These are phyloP conservation scores for Epinephelus lanceolatus DNA, from an alignment of 2,113 vertebrate genomes.

Conservation along the genomic window DNA sequence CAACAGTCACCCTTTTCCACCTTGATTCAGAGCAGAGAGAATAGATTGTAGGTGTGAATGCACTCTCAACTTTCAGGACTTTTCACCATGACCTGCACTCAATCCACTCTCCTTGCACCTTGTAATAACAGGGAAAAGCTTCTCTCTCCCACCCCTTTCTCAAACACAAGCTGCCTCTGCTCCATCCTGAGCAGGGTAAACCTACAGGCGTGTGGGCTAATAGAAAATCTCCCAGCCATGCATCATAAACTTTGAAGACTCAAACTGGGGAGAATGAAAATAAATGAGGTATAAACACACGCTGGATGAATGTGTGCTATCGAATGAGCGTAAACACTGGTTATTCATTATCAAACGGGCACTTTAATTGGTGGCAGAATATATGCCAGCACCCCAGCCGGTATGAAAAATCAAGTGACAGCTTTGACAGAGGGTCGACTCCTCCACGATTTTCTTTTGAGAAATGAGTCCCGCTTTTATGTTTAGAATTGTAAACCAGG, in stretches of 20 bases:
- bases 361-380: slow-evolving; percentile 63
- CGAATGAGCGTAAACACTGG: slow-evolving; percentile 56
- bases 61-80: neutral
- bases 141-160: neutral
- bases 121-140: slow-evolving; percentile 27
- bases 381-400: neutral
- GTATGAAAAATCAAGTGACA: slow-evolving; percentile 48
- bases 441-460: slow-evolving; percentile 23
- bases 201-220: slow-evolving; percentile 46
- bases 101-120: slow-evolving; percentile 10
- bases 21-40: slow-evolving; percentile 7
- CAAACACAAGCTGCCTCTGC: slow-evolving; percentile 25
- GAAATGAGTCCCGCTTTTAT: slow-evolving; percentile 32
- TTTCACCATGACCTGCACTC: slow-evolving; percentile 16
- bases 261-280: slow-evolving; percentile 65
- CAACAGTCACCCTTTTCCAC: neutral
- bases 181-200: slow-evolving; percentile 30
- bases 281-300: slow-evolving; percentile 64
- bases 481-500: slow-evolving; percentile 38
- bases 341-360: slow-evolving; percentile 64
- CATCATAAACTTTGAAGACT: slow-evolving; percentile 60
- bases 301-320: slow-evolving; percentile 51
- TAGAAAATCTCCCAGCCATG: slow-evolving; percentile 58
- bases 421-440: slow-evolving; percentile 48
- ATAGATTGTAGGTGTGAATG: slow-evolving; percentile 22